Evolutionary conservation across 2,888 invertebrate genomes (phyloP).

Genomic region (Mythimna albipuncta): DNA sequence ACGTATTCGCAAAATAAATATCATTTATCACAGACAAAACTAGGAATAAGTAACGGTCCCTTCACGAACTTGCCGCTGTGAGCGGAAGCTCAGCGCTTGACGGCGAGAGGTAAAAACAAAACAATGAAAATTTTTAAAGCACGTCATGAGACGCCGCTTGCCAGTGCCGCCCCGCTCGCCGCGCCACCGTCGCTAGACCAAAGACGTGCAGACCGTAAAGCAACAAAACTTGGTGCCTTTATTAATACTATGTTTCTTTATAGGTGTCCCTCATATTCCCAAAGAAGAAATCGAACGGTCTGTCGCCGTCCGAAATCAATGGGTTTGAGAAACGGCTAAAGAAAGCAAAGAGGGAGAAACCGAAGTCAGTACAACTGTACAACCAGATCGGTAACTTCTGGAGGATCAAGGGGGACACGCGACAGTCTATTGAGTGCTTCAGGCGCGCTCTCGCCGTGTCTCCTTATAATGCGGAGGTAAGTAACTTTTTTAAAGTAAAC

Average conservation of each 20-base stretch:
- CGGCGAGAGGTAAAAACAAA: too few species aligned
- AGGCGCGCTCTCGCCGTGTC: constrained; percentile 95
- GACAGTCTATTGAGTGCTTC: constrained; percentile 97
- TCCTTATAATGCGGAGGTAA: constrained; percentile 96
- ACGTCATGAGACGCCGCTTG: too few species aligned
- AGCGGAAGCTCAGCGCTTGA: too few species aligned
- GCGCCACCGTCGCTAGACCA: too few species aligned
- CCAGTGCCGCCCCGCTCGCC: too few species aligned
- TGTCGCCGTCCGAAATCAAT: constrained; percentile 94
- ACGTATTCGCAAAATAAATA: too few species aligned
- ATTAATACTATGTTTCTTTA: constrained; percentile 36
- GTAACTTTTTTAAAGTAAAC: constrained; percentile 44
- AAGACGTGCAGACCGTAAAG: too few species aligned
- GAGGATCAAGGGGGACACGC: constrained; percentile 96
- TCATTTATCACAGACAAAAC: background rate
- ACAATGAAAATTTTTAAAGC: too few species aligned
- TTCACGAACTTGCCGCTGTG: too few species aligned
- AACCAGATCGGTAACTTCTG: constrained; percentile 98
- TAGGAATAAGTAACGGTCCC: background rate
- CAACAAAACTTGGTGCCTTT: background rate
- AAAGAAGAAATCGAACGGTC: constrained; percentile 91
- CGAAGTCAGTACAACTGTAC: constrained; percentile 95
- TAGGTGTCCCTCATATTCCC: constrained; percentile 94
- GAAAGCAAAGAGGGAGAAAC: constrained; percentile 95
- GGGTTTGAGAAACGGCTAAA: constrained; percentile 93